These are phyloP conservation scores for Eupelmus urozonus DNA, from an alignment of 2,888 invertebrate species.

Conservation along the genomic window DNA sequence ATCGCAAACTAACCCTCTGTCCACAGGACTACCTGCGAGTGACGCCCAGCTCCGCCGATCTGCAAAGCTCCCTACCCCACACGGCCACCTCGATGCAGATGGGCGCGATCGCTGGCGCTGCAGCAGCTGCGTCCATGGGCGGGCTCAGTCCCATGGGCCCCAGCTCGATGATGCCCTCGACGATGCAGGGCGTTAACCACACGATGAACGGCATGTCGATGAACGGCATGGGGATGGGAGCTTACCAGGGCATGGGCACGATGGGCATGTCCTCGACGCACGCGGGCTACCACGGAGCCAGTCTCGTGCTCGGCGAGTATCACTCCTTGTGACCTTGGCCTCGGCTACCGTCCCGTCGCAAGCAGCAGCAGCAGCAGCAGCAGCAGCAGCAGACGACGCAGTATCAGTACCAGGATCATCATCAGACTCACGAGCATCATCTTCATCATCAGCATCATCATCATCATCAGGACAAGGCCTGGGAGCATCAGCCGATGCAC, in stretches of 20 bases:
- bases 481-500: conserved; percentile 27
- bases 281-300: conserved; percentile 72
- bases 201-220: conserved; percentile 76
- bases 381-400: no score
- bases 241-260: conserved; percentile 75
- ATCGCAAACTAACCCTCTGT: no score
- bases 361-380: conserved; percentile 62
- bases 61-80: conserved; percentile 75
- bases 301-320: conserved; percentile 75
- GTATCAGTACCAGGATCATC: conserved; percentile 24
- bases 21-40: conserved; percentile 74
- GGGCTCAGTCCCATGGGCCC: conserved; percentile 75
- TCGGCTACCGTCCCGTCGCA: conserved; percentile 65
- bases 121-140: conserved; percentile 73
- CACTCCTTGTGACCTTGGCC: conserved; percentile 77
- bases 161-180: conserved; percentile 73
- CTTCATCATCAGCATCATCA: conserved; percentile 15
- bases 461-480: conserved; percentile 19
- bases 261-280: conserved; percentile 75
- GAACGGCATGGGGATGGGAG: conserved; percentile 74
- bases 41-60: conserved; percentile 73
- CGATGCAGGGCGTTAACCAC: conserved; percentile 74
- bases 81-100: conserved; percentile 76
- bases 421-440: conserved; percentile 26
- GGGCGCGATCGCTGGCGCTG: conserved; percentile 73